A percentile compares a stretch with the other conserved stretches of the same genome.
These are phyloP conservation scores for Zaprionus capensis DNA, from an alignment of 1,140 invertebrate genomes.

Conservation along the genomic window DNA sequence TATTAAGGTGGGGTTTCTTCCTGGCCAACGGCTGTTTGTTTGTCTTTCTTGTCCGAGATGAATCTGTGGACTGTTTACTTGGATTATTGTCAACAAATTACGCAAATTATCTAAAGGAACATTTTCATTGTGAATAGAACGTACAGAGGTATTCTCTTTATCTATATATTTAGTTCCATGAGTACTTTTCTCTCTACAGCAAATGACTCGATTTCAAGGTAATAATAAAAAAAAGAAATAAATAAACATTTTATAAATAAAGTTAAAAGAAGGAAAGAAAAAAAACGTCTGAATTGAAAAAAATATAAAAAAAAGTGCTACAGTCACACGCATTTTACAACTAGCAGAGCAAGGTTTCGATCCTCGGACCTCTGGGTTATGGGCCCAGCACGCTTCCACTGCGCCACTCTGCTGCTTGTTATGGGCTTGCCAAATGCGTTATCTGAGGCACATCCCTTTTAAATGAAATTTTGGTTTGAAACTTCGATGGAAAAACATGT, in stretches of 20 bases:
- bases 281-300: background rate
- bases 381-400: conserved; percentile 99
- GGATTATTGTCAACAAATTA: conserved; percentile 66
- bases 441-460: background rate
- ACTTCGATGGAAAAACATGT: background rate
- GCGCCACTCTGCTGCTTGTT: conserved; percentile 93
- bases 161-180: too few species aligned
- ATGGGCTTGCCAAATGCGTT: background rate
- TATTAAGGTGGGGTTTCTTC: conserved; percentile 32
- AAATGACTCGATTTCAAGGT: too few species aligned
- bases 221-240: conserved; percentile 34
- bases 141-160: too few species aligned
- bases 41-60: conserved; percentile 28
- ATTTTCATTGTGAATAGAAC: conserved; percentile 1
- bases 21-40: conserved; percentile 60
- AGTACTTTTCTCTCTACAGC: too few species aligned
- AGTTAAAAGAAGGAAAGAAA: conserved; percentile 12
- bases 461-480: background rate
- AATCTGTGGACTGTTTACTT: conserved; percentile 26
- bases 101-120: conserved; percentile 42
- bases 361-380: conserved; percentile 98
- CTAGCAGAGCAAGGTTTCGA: conserved; percentile 96
- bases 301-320: background rate
- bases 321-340: background rate
- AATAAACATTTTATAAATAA: conserved; percentile 59